Base-by-base conservation (phyloP, 2,888 invertebrate species). In the Petrophora chlorosata region DNA sequence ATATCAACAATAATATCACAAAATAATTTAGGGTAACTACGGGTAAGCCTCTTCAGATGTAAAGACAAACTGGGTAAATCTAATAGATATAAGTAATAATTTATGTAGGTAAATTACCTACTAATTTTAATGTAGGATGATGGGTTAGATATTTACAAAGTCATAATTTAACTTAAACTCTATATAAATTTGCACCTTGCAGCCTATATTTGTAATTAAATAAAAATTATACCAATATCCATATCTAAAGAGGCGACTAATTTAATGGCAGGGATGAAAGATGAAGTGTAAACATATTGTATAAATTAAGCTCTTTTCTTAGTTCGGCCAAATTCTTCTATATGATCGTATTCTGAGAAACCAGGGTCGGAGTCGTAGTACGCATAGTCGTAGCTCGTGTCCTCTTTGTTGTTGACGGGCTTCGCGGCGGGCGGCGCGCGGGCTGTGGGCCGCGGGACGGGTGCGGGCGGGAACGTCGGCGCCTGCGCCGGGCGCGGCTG, bases 361-460 rank as follows among this genome's bases (percentile, higher is more conserved):
- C 92, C 92, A 8, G 87, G 85, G 36, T 92, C 92, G 45, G 93
- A 92, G 73, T 96, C 96, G 69, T 96, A 96, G 72, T 96, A 96
- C 3, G 96, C 96, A 69, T 96, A 96, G 75, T 96, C 96, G 70
- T 96, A 96, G 73, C 94, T 94, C 39, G 91, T 92, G 65, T 94
- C 94, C 66, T 94, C 94, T 56, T 93, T 93, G 59, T 92, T 92
- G 67, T 85, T 92, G 67, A 79, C 85, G 15, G 82, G 85, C 23
- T 82, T 82, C 17, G 82, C 80, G 16, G 72, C 63, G 16, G 67
- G 73, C 19, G 82, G 80, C 14, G 72, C 63, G 15, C 67, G 73
- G 10, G 76, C 67, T 13, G 79, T 64, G 5, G 75, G 75, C 29
- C 70, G 66, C 2, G 65, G 66, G 3, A 71, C 61, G 3, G 68